Base-by-base conservation (phyloP, 2,797 vertebrate genomes). In the Melanotaenia parkinsoni region DNA sequence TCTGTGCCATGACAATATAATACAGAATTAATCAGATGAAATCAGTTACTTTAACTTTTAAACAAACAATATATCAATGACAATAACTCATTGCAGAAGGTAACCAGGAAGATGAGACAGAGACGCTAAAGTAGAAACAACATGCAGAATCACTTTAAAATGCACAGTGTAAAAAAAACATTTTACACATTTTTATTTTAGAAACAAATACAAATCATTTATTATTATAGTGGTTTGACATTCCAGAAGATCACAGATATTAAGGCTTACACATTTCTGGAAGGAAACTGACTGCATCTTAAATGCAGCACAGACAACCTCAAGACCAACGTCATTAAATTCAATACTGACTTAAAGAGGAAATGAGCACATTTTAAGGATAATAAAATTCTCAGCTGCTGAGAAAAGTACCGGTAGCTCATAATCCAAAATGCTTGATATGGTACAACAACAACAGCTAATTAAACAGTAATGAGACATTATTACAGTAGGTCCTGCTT, bases 151-250 rank as follows among this genome's bases (percentile, higher is more conserved):
- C 14, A 37, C 3, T 13, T 5, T 14, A 18, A 54, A 26, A 4
- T 53, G 10, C 58, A 28, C 22, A 33, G 32, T 4, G 14, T 13
- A 61, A 2, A 58, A 62, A 63, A 4, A 53, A 67, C 7, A 0
- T 51, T 58, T 47, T 0, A 40, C 2, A 50, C 14, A 60, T 20
- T 53, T 3, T 5, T 20, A n/a, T 63, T 68, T 18, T 16, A 33
- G 3, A 61, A 53, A 78, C 5, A 32, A 38, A 37, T 32, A 0
- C 37, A 57, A 3, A 73, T 12, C 32, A 11, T 80, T 84, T 74
- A 72, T 79, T 85, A 2, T 33, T 6, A 18, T 32, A 18, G 43
- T 20, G 5, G 43, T 51, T 28, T 26, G 24, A 24, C 4, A 14
- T 26, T 32, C 28, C 4, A 18, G 18, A 30, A 43, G 2, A 30